Evolutionary conservation across 2,888 invertebrate species (phyloP).

Genomic region (Leptopilina syphax): DNA sequence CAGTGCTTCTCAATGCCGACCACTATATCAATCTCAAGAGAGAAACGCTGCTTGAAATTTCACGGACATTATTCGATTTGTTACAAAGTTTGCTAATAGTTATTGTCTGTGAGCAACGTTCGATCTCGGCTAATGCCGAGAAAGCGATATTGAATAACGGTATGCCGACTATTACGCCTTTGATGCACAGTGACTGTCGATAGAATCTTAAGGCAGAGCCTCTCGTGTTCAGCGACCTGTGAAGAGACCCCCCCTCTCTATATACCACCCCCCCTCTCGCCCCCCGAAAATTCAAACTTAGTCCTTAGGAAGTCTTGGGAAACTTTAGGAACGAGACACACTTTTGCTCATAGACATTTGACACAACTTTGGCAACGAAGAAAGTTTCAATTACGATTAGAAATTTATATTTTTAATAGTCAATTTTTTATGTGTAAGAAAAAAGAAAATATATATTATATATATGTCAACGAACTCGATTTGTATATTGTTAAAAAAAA

Average conservation of each 20-base stretch:
- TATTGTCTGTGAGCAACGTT: constrained; percentile 47
- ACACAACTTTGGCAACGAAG: constrained; percentile 25
- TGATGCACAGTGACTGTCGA: constrained; percentile 33
- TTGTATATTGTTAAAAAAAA: no score
- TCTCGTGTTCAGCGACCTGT: constrained; percentile 42
- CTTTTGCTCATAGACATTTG: constrained; percentile 18
- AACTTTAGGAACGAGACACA: background rate
- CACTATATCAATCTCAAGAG: constrained; percentile 17
- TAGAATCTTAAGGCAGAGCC: constrained; percentile 21
- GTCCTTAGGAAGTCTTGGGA: constrained; percentile 35
- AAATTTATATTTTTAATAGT: constrained; percentile 31
- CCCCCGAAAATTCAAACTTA: constrained; percentile 43
- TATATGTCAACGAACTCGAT: no score
- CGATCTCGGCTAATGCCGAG: constrained; percentile 44
- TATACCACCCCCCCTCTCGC: no score
- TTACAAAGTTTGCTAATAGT: constrained; percentile 56
- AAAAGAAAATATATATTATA: no score
- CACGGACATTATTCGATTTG: constrained; percentile 45
- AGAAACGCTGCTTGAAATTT: constrained; percentile 13
- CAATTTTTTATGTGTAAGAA: constrained; percentile 20
- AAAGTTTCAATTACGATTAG: constrained; percentile 12
- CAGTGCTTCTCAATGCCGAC: constrained; percentile 21
- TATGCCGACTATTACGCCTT: constrained; percentile 35
- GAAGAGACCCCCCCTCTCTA: background rate
- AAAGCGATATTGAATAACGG: constrained; percentile 39